Base-by-base conservation (phyloP, 92 coral and sea anemone genomes). In the Zoanthus solanderi region DNA sequence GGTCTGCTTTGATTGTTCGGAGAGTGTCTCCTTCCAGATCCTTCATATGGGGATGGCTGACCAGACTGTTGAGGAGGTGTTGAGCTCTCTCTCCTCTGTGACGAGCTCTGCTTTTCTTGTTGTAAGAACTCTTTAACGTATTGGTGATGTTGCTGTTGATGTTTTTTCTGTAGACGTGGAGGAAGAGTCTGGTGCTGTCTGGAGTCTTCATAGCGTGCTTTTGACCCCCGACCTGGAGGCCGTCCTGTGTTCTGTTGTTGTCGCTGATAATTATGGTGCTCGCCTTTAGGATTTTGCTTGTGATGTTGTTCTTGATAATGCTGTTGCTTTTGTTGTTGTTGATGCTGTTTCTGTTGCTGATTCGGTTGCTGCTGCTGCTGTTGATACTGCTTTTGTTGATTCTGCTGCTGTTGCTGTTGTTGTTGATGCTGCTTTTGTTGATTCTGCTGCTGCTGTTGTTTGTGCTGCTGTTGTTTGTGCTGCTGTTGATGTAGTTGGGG, bases 111-210 rank as follows among this genome's bases (percentile, higher is more conserved):
- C 28, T 67, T 89, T 72, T 84, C 77, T 56, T 83, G 88, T 31
- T 69, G 93, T 82, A 76, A 72, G 57, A 78, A 88, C 2, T 91
- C 92, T 57, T 94, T 92, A 44, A 89, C 94, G 53, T 91, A 90
- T 31, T 90, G 97, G 66, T 93, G 95, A 23, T 93, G 95, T 61
- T 95, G 98, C 42, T 95, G 98, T 17, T 93, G 98, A 18, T 94
- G 98, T 80, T 91, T 95, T 86, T 91, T 95, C 83, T 95, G 98
- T 16, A 95, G 82, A 52, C 98, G 88, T 46, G 98, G 98, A 31
- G 98, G 98, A 28, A 95, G 91, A 67, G 94, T 95, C 73, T 95
- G 98, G 73, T 91, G 76, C 2, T 92, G 92, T 75, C 94, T 87
- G 16, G 75, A 72, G 84, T 91, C 92, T 61, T 95, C 98, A 77